Percentiles rank a stretch among this genome's conserved stretches.
phyloP scores from a whole-genome alignment of 2,888 invertebrate species.

The Hydroisotoma schaefferi region DNA sequence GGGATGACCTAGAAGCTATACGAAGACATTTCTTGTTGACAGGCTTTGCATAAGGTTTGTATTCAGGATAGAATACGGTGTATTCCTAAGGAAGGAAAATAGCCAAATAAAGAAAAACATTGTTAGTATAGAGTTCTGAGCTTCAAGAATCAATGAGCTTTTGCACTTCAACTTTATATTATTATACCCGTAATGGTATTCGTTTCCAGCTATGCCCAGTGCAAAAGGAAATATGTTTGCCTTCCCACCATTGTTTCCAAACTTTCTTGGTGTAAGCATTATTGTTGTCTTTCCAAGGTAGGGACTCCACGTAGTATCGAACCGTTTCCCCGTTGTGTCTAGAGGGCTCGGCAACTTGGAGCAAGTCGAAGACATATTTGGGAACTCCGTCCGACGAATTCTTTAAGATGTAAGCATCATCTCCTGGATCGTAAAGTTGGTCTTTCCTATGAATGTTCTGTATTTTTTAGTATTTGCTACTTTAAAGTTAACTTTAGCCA shows the following conservation, averaged over 20 bases:
- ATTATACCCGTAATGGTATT: constrained; percentile 22
- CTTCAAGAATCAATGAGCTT: neutral
- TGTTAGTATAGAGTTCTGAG: neutral
- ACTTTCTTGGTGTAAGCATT: constrained; percentile 17
- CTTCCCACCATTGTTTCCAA: constrained; percentile 33
- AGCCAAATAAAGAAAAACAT: no score
- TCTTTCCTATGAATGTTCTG: constrained; percentile 60
- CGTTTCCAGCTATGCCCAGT: constrained; percentile 21
- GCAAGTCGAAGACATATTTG: constrained; percentile 22
- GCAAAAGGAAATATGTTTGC: constrained; percentile 23
- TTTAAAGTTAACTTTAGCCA: no score
- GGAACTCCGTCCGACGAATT: constrained; percentile 14
- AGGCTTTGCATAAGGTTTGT: constrained; percentile 9
- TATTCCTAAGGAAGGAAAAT: constrained; percentile 17
- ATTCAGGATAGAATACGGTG: constrained; percentile 21
- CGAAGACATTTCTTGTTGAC: neutral
- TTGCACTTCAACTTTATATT: neutral
- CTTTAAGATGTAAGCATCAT: constrained; percentile 33
- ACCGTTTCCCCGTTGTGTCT: constrained; percentile 7
- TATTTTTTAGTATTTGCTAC: no score
- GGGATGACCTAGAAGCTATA: no score
- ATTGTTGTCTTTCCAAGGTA: constrained; percentile 19
- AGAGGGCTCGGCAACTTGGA: constrained; percentile 22
- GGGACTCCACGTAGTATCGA: constrained; percentile 17
- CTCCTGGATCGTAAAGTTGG: constrained; percentile 31